Percentiles rank a stretch among this genome's conserved stretches.
Evolutionary conservation across 2,797 vertebrate genomes (phyloP).

Genomic region (Gymnopithys bicolor): DNA sequence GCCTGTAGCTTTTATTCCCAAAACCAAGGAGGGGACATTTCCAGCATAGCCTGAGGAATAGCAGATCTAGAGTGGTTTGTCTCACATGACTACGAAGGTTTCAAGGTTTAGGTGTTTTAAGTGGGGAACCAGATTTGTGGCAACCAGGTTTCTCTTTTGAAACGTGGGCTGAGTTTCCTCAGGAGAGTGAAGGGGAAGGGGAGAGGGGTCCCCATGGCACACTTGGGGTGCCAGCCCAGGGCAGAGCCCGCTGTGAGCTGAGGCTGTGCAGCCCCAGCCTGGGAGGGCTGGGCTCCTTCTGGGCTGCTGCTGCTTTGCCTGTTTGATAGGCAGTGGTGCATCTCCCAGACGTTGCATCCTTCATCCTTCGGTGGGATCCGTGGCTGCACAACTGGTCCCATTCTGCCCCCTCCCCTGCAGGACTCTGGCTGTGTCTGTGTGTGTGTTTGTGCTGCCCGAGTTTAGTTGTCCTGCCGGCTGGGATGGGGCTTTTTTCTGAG

Average conservation of each 20-base stretch:
- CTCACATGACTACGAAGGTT: neutral
- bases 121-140: neutral
- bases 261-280: neutral
- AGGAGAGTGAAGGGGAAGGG: neutral
- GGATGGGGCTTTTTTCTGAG: neutral
- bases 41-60: neutral
- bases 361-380: neutral
- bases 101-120: neutral
- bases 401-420: neutral
- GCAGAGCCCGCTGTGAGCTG: accelerated
- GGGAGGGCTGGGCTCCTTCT: neutral
- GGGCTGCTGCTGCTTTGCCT: neutral
- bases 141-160: neutral
- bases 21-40: neutral
- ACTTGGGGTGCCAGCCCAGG: neutral
- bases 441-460: neutral
- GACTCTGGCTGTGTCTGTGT: neutral
- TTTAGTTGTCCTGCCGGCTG: neutral
- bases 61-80: neutral
- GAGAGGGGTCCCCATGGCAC: neutral
- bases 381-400: neutral
- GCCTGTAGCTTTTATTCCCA: neutral
- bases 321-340: neutral
- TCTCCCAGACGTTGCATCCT: neutral
- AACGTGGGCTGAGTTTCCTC: neutral